Evolutionary conservation across 2,797 vertebrate genomes (phyloP), one percentile per base, ranked within the genome.

Genomic region (Nothura maculosa): DNA sequence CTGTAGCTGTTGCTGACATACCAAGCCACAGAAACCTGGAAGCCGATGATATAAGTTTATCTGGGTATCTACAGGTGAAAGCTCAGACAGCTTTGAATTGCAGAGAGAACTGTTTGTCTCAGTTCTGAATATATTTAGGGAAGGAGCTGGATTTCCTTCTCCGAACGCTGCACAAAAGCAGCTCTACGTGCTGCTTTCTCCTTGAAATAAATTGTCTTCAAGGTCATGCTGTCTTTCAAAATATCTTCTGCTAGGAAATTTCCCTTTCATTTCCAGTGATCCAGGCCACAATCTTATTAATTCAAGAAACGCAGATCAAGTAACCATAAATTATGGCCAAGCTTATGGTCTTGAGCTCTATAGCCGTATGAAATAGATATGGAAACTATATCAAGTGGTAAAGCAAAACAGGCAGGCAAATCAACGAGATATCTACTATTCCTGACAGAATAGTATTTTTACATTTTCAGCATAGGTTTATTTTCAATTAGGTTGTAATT

Each of bases 51-150:
- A 90, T 75, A 96, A 94, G 92, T 92, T 97, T 96, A 97, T 97
- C 97, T 95, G 96, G 54, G 5, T 93, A 97, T 97, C 97, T 96
- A 97, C 97, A 96, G 96, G 97, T 96, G 95, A 96, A 92, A 94
- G 75, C 92, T 92, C 96, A 85, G 87, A 80, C 93, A 97, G 94
- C 85, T 38, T 96, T 94, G 96, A 94, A 84, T 93, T 79, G 68
- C n/a, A 63, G 84, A 3, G 36, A 91, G 89, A 83, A 92, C 92
- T n/a, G 77, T 93, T 90, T 96, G 96, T 92, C 81, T 54, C 89
- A 16, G 55, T 38, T 64, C 74, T 7, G 92, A 96, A 97, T 96
- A 83, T 61, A 94, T 96, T 89, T 87, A 91, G 63, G 89, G 89
- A 86, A 89, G 20, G 84, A 91, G 89, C 80, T 76, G 76, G 34